A percentile compares a stretch with the other conserved stretches of the same genome.
phyloP scores from a whole-genome alignment of 2,113 vertebrate genomes.

The Laticauda colubrina region DNA sequence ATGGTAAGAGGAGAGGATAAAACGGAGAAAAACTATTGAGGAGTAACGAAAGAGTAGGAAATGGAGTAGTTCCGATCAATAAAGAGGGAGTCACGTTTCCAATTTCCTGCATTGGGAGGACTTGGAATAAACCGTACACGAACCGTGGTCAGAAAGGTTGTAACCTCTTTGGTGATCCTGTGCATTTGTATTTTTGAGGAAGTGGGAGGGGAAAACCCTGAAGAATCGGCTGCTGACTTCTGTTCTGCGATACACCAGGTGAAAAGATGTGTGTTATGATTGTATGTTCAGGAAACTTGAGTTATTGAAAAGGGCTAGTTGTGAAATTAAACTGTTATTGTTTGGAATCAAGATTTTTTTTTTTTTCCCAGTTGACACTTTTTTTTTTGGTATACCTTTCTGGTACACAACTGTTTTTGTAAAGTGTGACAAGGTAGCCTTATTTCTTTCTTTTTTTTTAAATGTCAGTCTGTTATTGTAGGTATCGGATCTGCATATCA shows the following conservation, averaged over 20 bases:
- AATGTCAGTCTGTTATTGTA: constrained; percentile 43
- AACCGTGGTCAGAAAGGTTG: not conserved
- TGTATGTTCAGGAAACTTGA: not conserved
- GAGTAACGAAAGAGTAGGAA: not conserved
- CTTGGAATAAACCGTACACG: too few relatives aligned
- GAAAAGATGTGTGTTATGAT: not conserved
- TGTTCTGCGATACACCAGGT: not conserved
- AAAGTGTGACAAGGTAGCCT: not conserved
- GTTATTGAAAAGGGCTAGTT: not conserved
- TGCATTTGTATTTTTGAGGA: not conserved
- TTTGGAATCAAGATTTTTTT: not conserved
- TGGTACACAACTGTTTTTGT: not conserved
- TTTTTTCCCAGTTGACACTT: not conserved
- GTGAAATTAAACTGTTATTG: not conserved
- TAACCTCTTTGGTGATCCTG: not conserved
- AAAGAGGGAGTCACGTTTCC: not conserved
- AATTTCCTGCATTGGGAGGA: not conserved
- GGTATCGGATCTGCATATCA: constrained; percentile 96
- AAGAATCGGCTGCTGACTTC: not conserved
- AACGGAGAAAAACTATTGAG: not conserved
- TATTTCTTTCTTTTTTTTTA: not conserved
- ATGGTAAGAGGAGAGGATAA: not conserved
- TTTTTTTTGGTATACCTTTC: not conserved
- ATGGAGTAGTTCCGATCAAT: not conserved
- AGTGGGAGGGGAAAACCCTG: not conserved